Conservation (phyloP, 2,888 invertebrate genomes). For the Cephus pulcher region DNA sequence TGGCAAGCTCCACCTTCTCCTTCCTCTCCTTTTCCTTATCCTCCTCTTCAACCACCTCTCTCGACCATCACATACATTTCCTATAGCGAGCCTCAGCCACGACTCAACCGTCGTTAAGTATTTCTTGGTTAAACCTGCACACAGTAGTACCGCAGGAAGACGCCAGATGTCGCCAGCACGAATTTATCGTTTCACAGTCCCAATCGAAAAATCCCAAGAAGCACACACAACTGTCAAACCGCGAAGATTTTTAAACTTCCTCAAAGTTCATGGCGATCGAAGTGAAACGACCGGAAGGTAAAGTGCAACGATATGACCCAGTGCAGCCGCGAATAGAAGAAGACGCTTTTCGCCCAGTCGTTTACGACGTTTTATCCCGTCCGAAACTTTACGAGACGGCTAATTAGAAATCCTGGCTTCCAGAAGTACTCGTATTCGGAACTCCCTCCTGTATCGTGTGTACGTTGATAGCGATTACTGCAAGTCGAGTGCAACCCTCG, state of each 20-base stretch:
- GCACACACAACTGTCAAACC: too few species aligned
- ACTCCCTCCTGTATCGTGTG: background rate
- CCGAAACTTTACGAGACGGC: background rate
- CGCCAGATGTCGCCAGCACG: background rate
- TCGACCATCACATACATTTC: constrained; percentile 5
- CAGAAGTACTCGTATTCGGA: background rate
- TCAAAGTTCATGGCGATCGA: background rate
- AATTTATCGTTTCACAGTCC: background rate
- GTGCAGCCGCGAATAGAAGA: background rate
- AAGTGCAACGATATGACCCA: background rate
- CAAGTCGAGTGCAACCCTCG: background rate
- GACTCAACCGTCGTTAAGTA: background rate
- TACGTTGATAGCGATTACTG: background rate
- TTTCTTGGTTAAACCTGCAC: background rate
- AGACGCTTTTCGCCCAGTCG: background rate
- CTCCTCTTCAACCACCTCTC: constrained; percentile 6
- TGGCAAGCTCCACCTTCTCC: constrained; percentile 28
- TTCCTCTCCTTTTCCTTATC: constrained; percentile 14
- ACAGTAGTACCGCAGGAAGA: background rate
- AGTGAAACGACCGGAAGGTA: background rate
- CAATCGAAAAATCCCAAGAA: too few species aligned
- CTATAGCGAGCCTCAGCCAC: background rate
- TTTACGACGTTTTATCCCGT: background rate
- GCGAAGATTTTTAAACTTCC: background rate
- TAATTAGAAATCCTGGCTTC: background rate